Evolutionary conservation across 1,140 invertebrate species (phyloP), one percentile per base, ranked within the genome.

Genomic region (Zelostemma sp.): DNA sequence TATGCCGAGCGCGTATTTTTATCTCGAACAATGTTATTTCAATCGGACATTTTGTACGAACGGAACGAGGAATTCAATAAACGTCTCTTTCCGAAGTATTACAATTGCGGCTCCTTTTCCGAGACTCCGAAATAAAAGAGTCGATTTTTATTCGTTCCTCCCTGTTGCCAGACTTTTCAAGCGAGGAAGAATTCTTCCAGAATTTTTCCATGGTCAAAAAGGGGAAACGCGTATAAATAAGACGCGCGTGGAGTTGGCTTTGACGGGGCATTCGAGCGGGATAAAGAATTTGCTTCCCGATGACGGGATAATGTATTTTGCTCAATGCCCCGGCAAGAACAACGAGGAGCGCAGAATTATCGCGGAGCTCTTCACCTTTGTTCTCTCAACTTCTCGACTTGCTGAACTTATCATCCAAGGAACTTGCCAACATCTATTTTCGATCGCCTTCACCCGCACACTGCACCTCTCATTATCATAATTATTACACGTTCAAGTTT

Each of bases 261-360:
- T 40, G 51, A 28, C 40, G 40, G 31, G 19, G 11, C 51, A 33
- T 46, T 56, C 43, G 40, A 56, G 41, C 28, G 53, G 53, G 35
- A 57, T 48, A 38, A 57, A 57, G 54, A 38, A 57, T 57, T 57
- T 57, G 54, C 38, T 57, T 35, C 54, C 45, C 54, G 45, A 47
- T 57, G 54, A 57, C 54, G 45, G 45, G 16, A 38, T 57, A 57
- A 57, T 57, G 47, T 38, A 47, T 47, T 48, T 57, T 14, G n/a
- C 18, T 18, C 17, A 25, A 9, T 5, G 54, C 43, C 40, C 33
- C 38, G 40, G 12, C 11, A 12, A 14, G 19, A 18, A 18, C 35
- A 25, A 53, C 18, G 50, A 40, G 6, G 18, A 11, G 17, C 6
- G 51, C 40, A 6, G 6, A 54, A 45, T 14, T 45, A 43, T 38